phyloP scores from a whole-genome alignment of 2,888 invertebrate genomes.

The Labia minor region DNA sequence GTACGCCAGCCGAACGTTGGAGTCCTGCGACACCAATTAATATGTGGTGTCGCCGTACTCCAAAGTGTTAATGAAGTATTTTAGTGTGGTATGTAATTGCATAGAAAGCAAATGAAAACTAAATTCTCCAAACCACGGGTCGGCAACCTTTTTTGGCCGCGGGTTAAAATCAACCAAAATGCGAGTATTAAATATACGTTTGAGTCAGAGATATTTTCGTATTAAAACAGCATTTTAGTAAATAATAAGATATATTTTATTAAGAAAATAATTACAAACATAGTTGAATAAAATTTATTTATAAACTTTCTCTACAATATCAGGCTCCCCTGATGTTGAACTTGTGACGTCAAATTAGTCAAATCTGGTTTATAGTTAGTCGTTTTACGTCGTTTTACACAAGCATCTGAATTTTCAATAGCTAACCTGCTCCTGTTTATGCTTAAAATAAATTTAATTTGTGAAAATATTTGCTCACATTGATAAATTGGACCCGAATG shows the following conservation, averaged over 20 bases:
- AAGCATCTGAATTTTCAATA: slow-evolving; percentile 26
- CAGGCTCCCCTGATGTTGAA: slow-evolving; percentile 14
- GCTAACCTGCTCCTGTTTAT: slow-evolving; percentile 23
- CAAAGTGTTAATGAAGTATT: too few species aligned
- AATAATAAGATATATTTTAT: slow-evolving; percentile 32
- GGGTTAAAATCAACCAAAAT: slow-evolving; percentile 3
- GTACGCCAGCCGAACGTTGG: too few species aligned
- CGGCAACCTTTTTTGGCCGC: too few species aligned
- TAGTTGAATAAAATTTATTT: too few species aligned
- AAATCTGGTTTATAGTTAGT: slow-evolving; percentile 24
- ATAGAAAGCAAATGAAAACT: too few species aligned
- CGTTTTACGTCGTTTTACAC: slow-evolving; percentile 25
- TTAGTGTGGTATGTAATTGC: too few species aligned
- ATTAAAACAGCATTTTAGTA: slow-evolving; percentile 29
- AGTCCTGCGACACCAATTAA: too few species aligned
- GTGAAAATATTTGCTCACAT: slow-evolving; percentile 27
- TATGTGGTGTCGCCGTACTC: too few species aligned
- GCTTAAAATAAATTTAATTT: slow-evolving; percentile 26
- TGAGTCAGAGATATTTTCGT: slow-evolving; percentile 20
- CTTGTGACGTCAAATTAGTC: slow-evolving; percentile 25
- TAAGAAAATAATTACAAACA: too few species aligned
- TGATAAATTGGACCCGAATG: slow-evolving; percentile 26
- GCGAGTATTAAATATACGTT: slow-evolving; percentile 19
- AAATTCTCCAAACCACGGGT: too few species aligned
- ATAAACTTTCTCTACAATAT: too few species aligned